Conservation (phyloP, 2,888 invertebrate species). For the Crepidodera aurea region DNA sequence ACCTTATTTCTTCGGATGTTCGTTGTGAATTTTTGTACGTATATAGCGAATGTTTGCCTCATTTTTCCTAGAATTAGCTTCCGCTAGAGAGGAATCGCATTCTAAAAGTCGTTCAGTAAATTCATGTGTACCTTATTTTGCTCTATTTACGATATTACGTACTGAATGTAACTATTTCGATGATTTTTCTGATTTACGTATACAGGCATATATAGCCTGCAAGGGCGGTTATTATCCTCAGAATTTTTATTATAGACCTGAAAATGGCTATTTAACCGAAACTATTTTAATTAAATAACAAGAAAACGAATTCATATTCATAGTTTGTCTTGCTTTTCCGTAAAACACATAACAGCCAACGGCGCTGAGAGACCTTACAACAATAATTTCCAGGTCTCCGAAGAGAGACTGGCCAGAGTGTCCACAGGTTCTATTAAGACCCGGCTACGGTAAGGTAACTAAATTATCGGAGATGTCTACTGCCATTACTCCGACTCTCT, state of each 20-base stretch:
- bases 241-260: too few species aligned
- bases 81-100: conserved; percentile 41
- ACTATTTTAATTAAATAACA: too few species aligned
- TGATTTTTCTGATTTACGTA: conserved; percentile 29
- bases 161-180: conserved; percentile 26
- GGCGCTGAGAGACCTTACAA: conserved; percentile 6
- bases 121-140: conserved; percentile 32
- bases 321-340: not conserved
- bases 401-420: conserved; percentile 27
- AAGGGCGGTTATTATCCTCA: too few species aligned
- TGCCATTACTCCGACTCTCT: conserved; percentile 57
- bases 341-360: not conserved
- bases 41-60: conserved; percentile 27
- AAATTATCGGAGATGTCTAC: conserved; percentile 58
- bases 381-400: conserved; percentile 31
- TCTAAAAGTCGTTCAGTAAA: conserved; percentile 37
- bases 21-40: conserved; percentile 9
- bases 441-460: conserved; percentile 55
- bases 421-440: conserved; percentile 50
- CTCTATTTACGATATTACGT: conserved; percentile 35
- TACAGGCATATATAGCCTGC: too few species aligned
- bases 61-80: conserved; percentile 42
- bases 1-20: conserved; percentile 17
- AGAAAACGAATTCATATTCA: not conserved
- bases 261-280: too few species aligned